Evolutionary conservation across 2,113 vertebrate species (phyloP).

Genomic region (Smithornis capensis): DNA sequence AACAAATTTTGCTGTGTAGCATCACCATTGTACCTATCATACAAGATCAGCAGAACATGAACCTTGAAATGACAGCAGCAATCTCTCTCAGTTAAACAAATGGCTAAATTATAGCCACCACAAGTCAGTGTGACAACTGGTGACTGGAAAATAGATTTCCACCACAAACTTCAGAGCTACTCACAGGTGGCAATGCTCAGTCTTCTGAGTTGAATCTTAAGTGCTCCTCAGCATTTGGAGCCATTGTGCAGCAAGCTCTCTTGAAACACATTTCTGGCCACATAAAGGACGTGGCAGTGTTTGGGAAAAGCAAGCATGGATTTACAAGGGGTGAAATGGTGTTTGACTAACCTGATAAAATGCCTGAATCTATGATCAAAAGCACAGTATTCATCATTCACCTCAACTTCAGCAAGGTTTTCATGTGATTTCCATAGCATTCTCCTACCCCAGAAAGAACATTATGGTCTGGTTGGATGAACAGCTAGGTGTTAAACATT

Average conservation of each 20-base stretch:
- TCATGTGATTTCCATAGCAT: background rate
- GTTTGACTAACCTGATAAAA: background rate
- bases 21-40: background rate
- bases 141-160: background rate
- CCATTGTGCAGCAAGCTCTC: background rate
- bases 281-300: background rate
- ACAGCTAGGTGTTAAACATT: background rate
- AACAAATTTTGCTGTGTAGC: background rate
- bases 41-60: background rate
- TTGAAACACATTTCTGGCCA: background rate
- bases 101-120: accelerated
- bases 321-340: background rate
- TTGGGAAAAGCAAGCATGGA: background rate
- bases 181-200: background rate
- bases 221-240: background rate
- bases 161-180: background rate
- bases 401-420: background rate
- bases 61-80: background rate
- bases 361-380: background rate
- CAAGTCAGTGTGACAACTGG: too few relatives aligned
- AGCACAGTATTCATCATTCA: background rate
- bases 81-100: background rate
- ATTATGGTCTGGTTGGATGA: background rate
- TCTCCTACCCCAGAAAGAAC: background rate
- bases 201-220: background rate